These are phyloP conservation scores for Heteronetta atricapilla DNA, from an alignment of 2,113 vertebrate species.

Conservation along the genomic window DNA sequence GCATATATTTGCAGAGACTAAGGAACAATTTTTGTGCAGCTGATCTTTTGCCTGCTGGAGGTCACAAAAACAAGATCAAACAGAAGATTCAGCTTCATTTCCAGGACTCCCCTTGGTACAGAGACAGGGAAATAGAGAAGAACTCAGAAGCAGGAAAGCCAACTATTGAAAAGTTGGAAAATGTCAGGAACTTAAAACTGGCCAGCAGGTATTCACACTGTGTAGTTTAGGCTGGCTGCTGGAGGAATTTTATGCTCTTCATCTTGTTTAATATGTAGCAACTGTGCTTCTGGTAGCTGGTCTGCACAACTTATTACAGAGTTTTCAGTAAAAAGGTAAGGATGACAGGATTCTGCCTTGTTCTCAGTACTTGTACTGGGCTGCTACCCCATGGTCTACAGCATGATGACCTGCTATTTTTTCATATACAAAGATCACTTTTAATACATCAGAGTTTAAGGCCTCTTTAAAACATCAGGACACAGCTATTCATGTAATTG, in stretches of 20 bases:
- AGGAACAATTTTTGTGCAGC: not conserved
- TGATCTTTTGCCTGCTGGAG: not conserved
- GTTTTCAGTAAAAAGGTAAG: not conserved
- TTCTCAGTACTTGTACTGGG: not conserved
- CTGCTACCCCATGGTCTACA: not conserved
- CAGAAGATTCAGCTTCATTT: not conserved
- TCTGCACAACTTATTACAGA: not conserved
- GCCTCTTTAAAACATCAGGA: not conserved
- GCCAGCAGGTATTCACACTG: not conserved
- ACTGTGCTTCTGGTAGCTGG: not conserved
- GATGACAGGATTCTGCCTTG: not conserved
- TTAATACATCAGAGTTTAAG: not conserved
- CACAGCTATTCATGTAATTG: not conserved
- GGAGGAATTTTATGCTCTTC: conserved; percentile 14
- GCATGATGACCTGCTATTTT: not conserved
- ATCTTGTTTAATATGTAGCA: not conserved
- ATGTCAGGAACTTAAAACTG: not conserved
- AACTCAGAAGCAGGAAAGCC: not conserved
- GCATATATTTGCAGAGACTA: not conserved
- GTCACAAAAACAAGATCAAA: not conserved
- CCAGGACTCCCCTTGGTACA: not conserved
- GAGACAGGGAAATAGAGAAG: not conserved
- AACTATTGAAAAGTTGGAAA: not conserved
- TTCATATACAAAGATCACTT: not conserved
- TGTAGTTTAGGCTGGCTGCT: not conserved